Base-by-base conservation (phyloP, 2,797 vertebrate species). In the Platyrinchus mystaceus region DNA sequence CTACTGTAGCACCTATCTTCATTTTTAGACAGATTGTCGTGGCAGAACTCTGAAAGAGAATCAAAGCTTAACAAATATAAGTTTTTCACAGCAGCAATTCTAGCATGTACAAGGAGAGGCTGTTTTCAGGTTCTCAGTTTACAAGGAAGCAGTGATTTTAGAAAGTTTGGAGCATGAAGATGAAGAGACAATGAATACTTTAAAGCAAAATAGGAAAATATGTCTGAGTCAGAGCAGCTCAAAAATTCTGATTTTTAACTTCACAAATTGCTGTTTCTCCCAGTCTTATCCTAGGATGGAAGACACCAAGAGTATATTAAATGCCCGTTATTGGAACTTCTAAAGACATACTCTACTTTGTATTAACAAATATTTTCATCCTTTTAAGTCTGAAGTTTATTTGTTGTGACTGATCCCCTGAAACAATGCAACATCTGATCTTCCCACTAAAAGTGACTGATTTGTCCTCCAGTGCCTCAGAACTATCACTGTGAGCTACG, bases 1-100 rank as follows among this genome's bases (percentile, higher is more conserved):
- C 78, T 30, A 6, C 56, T 30, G 36, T 11, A 55, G 36, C 28
- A 44, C 0, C 0, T 6, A 4, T 15, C 12, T 50, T 12, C 34
- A 41, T 53, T 41, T 32, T 67, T 49, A 53, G 39, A 14, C 2
- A 28, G 27, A 44, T 19, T 0, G 3, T 10, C 10, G 73, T 32
- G 13, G 50, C 41, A 87, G 52, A 94, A 56, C 41, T 50, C 64
- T 71, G 46, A 13, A 80, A 39, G 26, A 69, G 60, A 81, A 55
- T 8, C 21, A 84, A 73, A 69, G n/a, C 30, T 83, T 59, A 46
- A 68, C 32, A 47, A 80, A 50, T 11, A 2, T 0, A 59, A 44
- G 17, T 71, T 86, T 64, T 62, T 23, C 50, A 74, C 34, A 46
- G 63, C 70, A 74, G 53, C 23, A 56, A 37, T 43, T 59, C 56